Evolutionary conservation across 2,113 vertebrate genomes (phyloP).

Genomic region (Megaptera novaeangliae): DNA sequence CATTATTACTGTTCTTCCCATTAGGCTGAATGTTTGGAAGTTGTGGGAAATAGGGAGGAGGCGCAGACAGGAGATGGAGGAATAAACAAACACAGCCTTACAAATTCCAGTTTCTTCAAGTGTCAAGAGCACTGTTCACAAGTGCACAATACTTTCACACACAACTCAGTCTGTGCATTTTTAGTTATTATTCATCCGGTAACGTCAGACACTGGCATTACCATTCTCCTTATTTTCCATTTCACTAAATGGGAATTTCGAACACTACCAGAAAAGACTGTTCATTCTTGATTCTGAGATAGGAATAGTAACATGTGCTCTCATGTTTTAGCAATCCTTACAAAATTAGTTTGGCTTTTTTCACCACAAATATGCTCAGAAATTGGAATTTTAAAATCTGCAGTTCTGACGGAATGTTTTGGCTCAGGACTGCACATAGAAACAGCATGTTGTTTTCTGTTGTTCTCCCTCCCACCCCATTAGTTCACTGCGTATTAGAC

Average conservation of each 20-base stretch:
- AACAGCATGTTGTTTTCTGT: not conserved
- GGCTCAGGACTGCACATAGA: not conserved
- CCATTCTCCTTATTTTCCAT: not conserved
- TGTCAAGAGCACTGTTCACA: not conserved
- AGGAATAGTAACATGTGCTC: not conserved
- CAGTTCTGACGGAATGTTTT: not conserved
- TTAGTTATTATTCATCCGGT: not conserved
- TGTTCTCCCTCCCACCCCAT: not conserved
- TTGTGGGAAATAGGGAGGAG: not conserved
- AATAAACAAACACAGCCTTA: slow-evolving; percentile 12
- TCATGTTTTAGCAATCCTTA: not conserved
- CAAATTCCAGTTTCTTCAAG: not conserved
- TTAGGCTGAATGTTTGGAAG: not conserved
- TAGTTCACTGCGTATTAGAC: not conserved
- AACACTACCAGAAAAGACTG: slow-evolving; percentile 10
- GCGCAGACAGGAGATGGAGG: not conserved
- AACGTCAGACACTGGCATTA: not conserved
- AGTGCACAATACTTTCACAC: slow-evolving; percentile 18
- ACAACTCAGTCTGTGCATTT: not conserved
- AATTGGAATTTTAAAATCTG: not conserved
- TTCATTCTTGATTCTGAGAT: not conserved
- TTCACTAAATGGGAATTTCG: slow-evolving; percentile 3
- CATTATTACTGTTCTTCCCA: not conserved
- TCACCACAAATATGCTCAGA: not conserved
- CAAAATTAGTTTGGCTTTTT: slow-evolving; percentile 33